Evolutionary conservation across 1,140 invertebrate species (phyloP).

Genomic region (Anastrepha ludens): DNA sequence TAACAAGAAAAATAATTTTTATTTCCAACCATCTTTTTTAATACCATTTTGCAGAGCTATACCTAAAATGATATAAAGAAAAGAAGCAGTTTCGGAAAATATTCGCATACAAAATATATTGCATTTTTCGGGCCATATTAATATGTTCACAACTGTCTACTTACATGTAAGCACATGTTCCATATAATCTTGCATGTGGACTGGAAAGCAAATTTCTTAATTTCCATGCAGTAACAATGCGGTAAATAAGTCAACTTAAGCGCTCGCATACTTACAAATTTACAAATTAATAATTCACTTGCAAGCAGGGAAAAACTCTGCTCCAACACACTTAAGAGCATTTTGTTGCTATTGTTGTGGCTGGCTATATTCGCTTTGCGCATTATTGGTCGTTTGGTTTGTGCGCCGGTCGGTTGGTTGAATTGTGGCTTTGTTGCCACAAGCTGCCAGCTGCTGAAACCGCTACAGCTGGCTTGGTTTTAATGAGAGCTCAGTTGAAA

Average conservation of each 20-base stretch:
- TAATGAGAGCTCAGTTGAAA: slow-evolving; percentile 48
- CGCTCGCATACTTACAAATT: not conserved
- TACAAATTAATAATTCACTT: slow-evolving; percentile 36
- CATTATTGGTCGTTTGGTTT: slow-evolving; percentile 10
- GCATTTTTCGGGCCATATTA: no score
- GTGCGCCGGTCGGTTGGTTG: not conserved
- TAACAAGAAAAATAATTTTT: no score
- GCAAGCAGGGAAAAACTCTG: not conserved
- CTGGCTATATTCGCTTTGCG: not conserved
- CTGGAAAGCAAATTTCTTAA: slow-evolving; percentile 31
- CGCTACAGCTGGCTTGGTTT: slow-evolving; percentile 36
- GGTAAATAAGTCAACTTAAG: slow-evolving; percentile 35
- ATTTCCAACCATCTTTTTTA: no score
- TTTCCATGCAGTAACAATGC: slow-evolving; percentile 17
- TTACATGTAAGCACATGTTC: not conserved
- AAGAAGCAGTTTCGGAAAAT: no score
- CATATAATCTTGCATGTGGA: not conserved
- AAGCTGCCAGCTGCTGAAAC: slow-evolving; percentile 22
- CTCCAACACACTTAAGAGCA: not conserved
- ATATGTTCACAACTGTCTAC: not conserved
- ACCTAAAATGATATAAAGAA: no score
- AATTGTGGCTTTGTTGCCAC: slow-evolving; percentile 5
- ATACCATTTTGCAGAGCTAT: no score
- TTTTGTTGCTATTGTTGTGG: not conserved
- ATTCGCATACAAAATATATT: no score